These are phyloP conservation scores for Stegophylla sp. DNA, from an alignment of 2,888 invertebrate species.

Conservation along the genomic window DNA sequence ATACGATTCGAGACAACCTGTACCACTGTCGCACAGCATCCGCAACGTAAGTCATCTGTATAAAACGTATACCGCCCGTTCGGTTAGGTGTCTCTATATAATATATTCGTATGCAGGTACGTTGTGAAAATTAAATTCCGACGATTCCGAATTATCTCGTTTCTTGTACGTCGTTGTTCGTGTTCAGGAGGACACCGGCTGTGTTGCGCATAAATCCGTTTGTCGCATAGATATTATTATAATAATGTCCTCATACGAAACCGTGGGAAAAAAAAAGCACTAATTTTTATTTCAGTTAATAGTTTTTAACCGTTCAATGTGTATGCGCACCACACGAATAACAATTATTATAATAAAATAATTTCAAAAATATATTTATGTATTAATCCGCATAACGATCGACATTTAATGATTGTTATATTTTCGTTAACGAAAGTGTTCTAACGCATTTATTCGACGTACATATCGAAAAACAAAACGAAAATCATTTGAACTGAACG, in stretches of 20 bases:
- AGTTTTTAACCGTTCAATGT: not conserved
- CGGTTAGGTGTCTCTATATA: too few species aligned
- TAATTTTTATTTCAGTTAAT: not conserved
- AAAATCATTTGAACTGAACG: too few species aligned
- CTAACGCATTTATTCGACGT: too few species aligned
- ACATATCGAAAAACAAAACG: too few species aligned
- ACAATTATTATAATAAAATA: not conserved
- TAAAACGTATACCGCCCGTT: too few species aligned
- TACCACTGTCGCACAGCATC: not conserved
- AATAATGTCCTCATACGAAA: not conserved
- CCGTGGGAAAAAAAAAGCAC: not conserved
- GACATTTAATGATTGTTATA: not conserved
- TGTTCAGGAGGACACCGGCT: too few species aligned
- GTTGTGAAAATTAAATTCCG: not conserved
- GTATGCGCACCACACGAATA: not conserved
- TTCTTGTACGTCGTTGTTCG: too few species aligned
- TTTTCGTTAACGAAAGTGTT: too few species aligned
- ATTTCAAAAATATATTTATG: too few species aligned
- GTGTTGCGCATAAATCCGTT: not conserved
- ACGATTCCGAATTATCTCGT: not conserved
- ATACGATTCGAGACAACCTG: not conserved
- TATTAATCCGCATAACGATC: too few species aligned
- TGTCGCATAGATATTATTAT: not conserved
- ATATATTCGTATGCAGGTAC: not conserved
- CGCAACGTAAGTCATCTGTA: too few species aligned